Base-by-base conservation (phyloP, 35 echinoderm and acorn worm genomes). In the Heliocidaris erythrogramma region DNA sequence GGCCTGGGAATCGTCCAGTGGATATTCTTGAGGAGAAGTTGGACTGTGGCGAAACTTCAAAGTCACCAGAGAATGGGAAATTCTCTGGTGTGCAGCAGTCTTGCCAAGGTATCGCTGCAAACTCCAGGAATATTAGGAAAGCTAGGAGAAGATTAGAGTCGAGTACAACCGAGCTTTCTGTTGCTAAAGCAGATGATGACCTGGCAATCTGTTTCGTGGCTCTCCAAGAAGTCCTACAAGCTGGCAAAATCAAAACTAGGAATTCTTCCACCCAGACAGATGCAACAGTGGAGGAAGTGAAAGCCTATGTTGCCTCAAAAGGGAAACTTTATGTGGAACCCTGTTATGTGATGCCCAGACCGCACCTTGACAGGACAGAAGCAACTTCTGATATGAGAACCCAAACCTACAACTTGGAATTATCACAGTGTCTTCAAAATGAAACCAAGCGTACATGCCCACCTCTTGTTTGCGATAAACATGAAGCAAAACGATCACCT, bases 301-400 rank as follows among this genome's bases (percentile, higher is more conserved):
- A 89, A 13, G 87, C 30, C 47, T 89, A 47, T 89, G 87, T 89
- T 18, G 6, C 31, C 4, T 89, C 87, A 89, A 89, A 89, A 32
- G 47, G 47, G 32, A 89, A 47, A 47, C 17, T 89, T 12, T 89
- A 89, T 48, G 16, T 48, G 31, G 87, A 89, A 48, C 87, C 87
- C 12, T 30, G 32, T 89, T 32, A n/a, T 89, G 3, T 31, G 16
- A 78, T 78, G 27, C 65, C 65, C 14, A 78, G 65, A 78, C 65
- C 65, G n/a, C 18, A 7, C 17, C 60, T 69, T 78, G 2, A 27
- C 18, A n/a, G 27, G 27, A 78, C 7, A 7, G 27, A 78, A 78
- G 17, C 65, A 78, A 78, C 65, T 78, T 78, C 18, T 78, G 65
- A 78, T 78, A 78, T 78, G 65, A 78, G 65, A 78, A 78, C 65